These are phyloP conservation scores for Scaptomyza cyrtandrae DNA, from an alignment of 2,888 invertebrate genomes.

Conservation along the genomic window DNA sequence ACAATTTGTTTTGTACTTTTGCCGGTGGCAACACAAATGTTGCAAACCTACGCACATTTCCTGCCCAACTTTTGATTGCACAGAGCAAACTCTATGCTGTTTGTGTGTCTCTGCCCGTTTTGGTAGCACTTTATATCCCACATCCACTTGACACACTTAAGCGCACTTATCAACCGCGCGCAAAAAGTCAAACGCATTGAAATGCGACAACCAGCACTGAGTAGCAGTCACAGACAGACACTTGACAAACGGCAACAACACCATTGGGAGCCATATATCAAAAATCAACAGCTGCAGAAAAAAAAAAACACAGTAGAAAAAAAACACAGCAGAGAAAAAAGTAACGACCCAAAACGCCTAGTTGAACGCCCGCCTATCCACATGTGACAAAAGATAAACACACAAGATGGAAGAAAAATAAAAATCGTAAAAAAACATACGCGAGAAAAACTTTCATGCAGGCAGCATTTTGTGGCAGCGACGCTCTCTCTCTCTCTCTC, in stretches of 20 bases:
- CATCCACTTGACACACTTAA: slow-evolving; percentile 60
- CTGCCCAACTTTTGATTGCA: slow-evolving; percentile 68
- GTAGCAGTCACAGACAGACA: slow-evolving; percentile 59
- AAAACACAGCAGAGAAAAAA: slow-evolving; percentile 23
- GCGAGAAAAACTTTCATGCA: slow-evolving; percentile 61
- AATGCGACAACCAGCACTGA: slow-evolving; percentile 67
- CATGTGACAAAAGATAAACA: slow-evolving; percentile 77
- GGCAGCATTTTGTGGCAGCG: slow-evolving; percentile 52
- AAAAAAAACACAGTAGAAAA: slow-evolving; percentile 17
- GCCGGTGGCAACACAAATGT: slow-evolving; percentile 54
- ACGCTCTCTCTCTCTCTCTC: slow-evolving; percentile 5
- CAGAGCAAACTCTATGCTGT: slow-evolving; percentile 33
- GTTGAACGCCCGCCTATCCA: slow-evolving; percentile 23
- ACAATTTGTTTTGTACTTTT: slow-evolving; percentile 45
- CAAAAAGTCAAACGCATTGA: slow-evolving; percentile 73
- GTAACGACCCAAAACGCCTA: slow-evolving; percentile 11
- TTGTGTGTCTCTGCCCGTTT: not conserved
- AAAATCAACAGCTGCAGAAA: slow-evolving; percentile 70
- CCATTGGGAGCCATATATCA: slow-evolving; percentile 75
- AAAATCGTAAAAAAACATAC: slow-evolving; percentile 32
- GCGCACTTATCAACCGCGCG: slow-evolving; percentile 62
- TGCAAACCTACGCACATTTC: slow-evolving; percentile 62
- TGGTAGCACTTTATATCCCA: slow-evolving; percentile 21
- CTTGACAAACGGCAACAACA: slow-evolving; percentile 45
- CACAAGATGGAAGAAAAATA: slow-evolving; percentile 46